phyloP scores from a whole-genome alignment of 92 coral and sea anemone genomes.

The Epizoanthus stellaris region DNA sequence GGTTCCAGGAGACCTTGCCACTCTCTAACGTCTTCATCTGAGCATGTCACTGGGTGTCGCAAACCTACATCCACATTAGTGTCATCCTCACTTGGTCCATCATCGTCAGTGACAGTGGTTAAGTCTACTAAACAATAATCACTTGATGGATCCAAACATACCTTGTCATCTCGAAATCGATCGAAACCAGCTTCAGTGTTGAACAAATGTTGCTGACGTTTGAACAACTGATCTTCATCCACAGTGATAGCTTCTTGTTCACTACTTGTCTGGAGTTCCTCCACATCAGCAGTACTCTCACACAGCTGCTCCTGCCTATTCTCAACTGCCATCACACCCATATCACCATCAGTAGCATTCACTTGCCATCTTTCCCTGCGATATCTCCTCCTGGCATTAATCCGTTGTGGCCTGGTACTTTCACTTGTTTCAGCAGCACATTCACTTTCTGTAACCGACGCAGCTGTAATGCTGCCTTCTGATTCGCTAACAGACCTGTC shows the following conservation, averaged over 20 bases:
- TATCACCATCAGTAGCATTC: neutral
- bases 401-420: conserved; percentile 71
- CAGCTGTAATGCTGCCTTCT: neutral
- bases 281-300: neutral
- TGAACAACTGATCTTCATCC: neutral
- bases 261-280: neutral
- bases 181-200: neutral
- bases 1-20: neutral
- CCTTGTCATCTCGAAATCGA: neutral
- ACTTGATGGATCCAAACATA: neutral
- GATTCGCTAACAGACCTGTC: conserved; percentile 14
- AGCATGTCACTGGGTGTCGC: neutral
- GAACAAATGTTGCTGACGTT: neutral
- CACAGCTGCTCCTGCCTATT: neutral
- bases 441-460: neutral
- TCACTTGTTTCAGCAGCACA: conserved; percentile 3
- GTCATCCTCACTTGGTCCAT: neutral
- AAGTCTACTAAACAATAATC: neutral
- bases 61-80: neutral
- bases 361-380: conserved; percentile 16
- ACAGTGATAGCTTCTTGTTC: neutral
- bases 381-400: conserved; percentile 48
- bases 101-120: neutral
- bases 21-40: neutral
- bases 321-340: neutral